phyloP scores from a whole-genome alignment of 2,113 vertebrate genomes.

The Antechinus flavipes region DNA sequence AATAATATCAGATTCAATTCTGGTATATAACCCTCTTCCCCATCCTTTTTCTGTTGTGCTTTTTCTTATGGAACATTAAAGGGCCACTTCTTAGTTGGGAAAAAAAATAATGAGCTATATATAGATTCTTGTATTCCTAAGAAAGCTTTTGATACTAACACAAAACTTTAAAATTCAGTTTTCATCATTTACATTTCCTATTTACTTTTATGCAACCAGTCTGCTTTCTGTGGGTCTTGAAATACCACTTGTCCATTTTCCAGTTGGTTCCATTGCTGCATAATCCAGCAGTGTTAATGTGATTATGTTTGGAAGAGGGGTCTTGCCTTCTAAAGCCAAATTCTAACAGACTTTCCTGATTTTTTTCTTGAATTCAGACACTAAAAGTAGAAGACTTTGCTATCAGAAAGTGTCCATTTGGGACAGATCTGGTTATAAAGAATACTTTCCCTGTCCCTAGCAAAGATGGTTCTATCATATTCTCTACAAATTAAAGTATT shows the following conservation, averaged over 20 bases:
- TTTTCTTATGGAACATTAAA: constrained; percentile 20
- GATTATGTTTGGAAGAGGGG: neutral
- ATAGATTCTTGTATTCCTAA: constrained; percentile 66
- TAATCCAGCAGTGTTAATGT: neutral
- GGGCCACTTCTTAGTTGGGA: constrained; percentile 55
- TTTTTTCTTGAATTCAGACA: constrained; percentile 13
- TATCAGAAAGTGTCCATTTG: constrained; percentile 7
- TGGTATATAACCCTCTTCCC: constrained; percentile 35
- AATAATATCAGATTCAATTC: constrained; percentile 26
- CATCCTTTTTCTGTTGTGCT: constrained; percentile 28
- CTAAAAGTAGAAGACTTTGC: constrained; percentile 16
- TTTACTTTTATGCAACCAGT: neutral
- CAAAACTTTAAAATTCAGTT: neutral
- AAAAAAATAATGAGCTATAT: constrained; percentile 23
- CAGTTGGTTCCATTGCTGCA: neutral
- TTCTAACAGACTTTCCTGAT: neutral
- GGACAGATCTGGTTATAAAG: constrained; percentile 24
- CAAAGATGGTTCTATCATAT: neutral
- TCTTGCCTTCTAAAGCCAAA: neutral
- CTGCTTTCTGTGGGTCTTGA: neutral
- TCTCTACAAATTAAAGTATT: neutral
- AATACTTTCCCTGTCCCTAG: neutral
- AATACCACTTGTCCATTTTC: neutral
- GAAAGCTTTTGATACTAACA: constrained; percentile 1
- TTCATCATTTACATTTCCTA: neutral